These are phyloP conservation scores for Anoplius nigerrimus DNA, from an alignment of 2,888 invertebrate species.

Conservation along the genomic window DNA sequence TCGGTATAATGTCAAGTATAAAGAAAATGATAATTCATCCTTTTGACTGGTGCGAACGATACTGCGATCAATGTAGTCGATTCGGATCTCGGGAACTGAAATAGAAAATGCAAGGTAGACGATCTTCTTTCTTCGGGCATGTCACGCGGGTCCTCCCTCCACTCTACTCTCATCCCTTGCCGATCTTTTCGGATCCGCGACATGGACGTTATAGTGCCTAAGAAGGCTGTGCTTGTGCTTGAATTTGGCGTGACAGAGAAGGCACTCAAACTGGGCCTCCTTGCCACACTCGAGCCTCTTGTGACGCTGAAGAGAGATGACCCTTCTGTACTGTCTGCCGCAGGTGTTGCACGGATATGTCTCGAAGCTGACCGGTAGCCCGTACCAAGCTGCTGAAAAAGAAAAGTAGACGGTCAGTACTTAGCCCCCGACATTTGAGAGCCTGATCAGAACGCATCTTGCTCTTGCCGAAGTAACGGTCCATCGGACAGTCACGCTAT, in stretches of 20 bases:
- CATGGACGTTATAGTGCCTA: constrained; percentile 65
- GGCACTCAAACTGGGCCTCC: constrained; percentile 75
- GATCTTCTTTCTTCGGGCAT: not conserved
- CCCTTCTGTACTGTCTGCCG: constrained; percentile 64
- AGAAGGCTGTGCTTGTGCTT: constrained; percentile 71
- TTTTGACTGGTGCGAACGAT: too few species aligned
- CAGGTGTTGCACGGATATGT: constrained; percentile 68
- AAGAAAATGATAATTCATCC: too few species aligned
- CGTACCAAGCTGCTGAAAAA: constrained; percentile 61
- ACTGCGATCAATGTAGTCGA: too few species aligned
- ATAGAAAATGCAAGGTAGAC: too few species aligned
- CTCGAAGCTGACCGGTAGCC: constrained; percentile 39
- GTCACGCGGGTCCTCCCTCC: constrained; percentile 36
- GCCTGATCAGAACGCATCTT: not conserved
- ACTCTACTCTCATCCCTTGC: constrained; percentile 12
- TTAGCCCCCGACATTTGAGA: constrained; percentile 27
- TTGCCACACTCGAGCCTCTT: constrained; percentile 76
- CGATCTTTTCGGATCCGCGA: constrained; percentile 25
- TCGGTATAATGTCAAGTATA: too few species aligned
- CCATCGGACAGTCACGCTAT: not conserved
- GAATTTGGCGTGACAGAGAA: constrained; percentile 70
- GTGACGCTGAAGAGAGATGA: constrained; percentile 73
- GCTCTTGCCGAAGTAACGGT: not conserved
- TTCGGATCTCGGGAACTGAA: too few species aligned
- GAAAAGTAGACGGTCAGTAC: not conserved